These are phyloP conservation scores for Drosophila peninsularis DNA, from an alignment of 2,888 invertebrate genomes.

Conservation along the genomic window DNA sequence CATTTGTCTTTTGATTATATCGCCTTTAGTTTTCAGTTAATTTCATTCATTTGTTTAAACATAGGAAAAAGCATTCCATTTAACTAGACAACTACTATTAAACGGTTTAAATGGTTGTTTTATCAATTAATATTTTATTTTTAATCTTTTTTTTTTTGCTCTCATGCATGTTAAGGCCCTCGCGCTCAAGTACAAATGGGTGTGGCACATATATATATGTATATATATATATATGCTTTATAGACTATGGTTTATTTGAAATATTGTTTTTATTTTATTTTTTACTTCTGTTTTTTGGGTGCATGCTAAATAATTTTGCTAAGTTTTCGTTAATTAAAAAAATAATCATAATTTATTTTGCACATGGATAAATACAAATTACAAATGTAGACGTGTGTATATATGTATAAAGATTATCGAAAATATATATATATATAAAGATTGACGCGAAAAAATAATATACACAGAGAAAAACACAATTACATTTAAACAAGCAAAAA, in stretches of 20 bases:
- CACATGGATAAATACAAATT: constrained; percentile 80
- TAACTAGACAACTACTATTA: constrained; percentile 62
- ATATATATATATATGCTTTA: constrained; percentile 16
- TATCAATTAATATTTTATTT: neutral
- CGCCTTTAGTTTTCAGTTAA: constrained; percentile 64
- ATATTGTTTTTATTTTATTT: constrained; percentile 19
- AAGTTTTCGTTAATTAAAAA: constrained; percentile 55
- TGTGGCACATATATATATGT: constrained; percentile 10
- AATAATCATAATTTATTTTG: constrained; percentile 80
- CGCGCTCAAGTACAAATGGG: constrained; percentile 71
- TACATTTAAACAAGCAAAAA: constrained; percentile 45
- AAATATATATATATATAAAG: constrained; percentile 45
- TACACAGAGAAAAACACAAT: constrained; percentile 64
- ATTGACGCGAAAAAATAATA: constrained; percentile 69
- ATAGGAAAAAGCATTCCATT: constrained; percentile 78
- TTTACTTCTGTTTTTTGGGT: constrained; percentile 43
- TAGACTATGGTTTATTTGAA: constrained; percentile 33
- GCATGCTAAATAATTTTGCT: constrained; percentile 60
- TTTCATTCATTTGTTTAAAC: constrained; percentile 35
- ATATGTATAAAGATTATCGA: constrained; percentile 56
- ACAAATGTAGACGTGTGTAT: constrained; percentile 64
- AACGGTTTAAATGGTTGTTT: constrained; percentile 20
- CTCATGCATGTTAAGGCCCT: constrained; percentile 78
- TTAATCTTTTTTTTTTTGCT: constrained; percentile 19
- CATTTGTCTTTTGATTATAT: constrained; percentile 72